Evolutionary conservation across 2,888 invertebrate genomes (phyloP).

Genomic region (Netelia virgata): DNA sequence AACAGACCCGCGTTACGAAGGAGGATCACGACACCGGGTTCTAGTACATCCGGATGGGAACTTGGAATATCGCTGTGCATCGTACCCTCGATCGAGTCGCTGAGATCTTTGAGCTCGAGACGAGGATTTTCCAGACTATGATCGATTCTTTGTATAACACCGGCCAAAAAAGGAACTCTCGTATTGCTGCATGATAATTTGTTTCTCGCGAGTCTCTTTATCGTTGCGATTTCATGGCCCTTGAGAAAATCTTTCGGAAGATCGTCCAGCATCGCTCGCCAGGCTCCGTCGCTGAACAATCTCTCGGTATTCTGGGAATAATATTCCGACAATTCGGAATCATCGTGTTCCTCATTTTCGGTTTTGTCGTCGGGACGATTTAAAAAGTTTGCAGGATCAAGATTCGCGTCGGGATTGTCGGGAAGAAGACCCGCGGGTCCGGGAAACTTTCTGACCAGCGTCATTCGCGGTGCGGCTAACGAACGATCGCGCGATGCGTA

Average conservation of each 20-base stretch:
- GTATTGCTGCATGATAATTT: conserved; percentile 72
- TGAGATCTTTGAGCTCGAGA: conserved; percentile 82
- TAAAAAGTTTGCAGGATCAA: conserved; percentile 41
- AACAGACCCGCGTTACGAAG: conserved; percentile 80
- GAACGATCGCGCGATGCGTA: conserved; percentile 21
- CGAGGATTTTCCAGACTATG: conserved; percentile 81
- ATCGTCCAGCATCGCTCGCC: conserved; percentile 80
- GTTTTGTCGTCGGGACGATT: conserved; percentile 57
- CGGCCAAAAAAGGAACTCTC: conserved; percentile 81
- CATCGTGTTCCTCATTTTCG: conserved; percentile 55
- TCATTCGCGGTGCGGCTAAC: conserved; percentile 48
- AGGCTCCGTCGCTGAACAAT: conserved; percentile 80
- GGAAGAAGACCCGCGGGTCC: conserved; percentile 85
- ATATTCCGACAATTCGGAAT: conserved; percentile 66
- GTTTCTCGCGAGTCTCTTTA: conserved; percentile 76
- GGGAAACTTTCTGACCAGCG: conserved; percentile 84
- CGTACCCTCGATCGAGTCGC: conserved; percentile 84
- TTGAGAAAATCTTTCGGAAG: conserved; percentile 77
- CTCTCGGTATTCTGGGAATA: conserved; percentile 80
- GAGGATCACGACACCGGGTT: conserved; percentile 79
- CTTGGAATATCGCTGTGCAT: conserved; percentile 84
- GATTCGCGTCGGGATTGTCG: conserved; percentile 72
- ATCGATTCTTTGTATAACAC: conserved; percentile 81
- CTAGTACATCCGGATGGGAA: conserved; percentile 80
- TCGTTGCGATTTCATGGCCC: conserved; percentile 78